These are phyloP conservation scores for Nezara viridula DNA, from an alignment of 2,888 invertebrate genomes.

Conservation along the genomic window DNA sequence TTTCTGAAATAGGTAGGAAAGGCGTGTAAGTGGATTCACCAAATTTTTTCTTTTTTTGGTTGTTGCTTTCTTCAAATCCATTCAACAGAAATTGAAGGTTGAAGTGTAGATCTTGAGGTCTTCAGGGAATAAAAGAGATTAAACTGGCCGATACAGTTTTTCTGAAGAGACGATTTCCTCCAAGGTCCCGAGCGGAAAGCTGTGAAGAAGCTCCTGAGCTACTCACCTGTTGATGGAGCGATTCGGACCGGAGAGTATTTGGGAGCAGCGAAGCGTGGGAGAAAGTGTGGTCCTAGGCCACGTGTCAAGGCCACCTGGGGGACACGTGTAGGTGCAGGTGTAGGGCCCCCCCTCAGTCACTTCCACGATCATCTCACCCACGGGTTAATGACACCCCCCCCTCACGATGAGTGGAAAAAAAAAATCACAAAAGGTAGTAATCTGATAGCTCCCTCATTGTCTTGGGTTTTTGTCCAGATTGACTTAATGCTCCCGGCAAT, in stretches of 20 bases:
- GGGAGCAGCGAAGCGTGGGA: slow-evolving; percentile 2
- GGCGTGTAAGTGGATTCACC: too few relatives aligned
- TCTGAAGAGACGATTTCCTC: not conserved
- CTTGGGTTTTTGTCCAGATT: slow-evolving; percentile 2
- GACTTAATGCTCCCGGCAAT: slow-evolving; percentile 4
- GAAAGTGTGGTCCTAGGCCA: slow-evolving; percentile 30
- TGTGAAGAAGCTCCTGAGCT: not conserved
- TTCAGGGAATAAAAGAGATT: not conserved
- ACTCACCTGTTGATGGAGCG: slow-evolving; percentile 14
- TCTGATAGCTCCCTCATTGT: not conserved
- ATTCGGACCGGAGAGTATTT: not conserved
- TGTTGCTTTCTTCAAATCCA: too few relatives aligned
- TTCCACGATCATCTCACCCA: not conserved
- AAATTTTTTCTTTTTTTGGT: too few relatives aligned
- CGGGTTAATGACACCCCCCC: slow-evolving; percentile 4
- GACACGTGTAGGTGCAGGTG: slow-evolving; percentile 27
- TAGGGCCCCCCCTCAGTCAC: not conserved
- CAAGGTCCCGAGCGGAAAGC: not conserved
- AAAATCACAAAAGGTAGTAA: slow-evolving; percentile 25
- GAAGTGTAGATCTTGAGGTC: not conserved
- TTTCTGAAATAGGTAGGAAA: too few relatives aligned
- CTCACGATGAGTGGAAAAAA: not conserved
- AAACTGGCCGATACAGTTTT: not conserved
- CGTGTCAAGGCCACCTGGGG: slow-evolving; percentile 40
- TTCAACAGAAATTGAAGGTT: too few relatives aligned